Evolutionary conservation across 2,888 invertebrate genomes (phyloP), one percentile per base, ranked within the genome.

Genomic region (Nasonovia ribisnigri): DNA sequence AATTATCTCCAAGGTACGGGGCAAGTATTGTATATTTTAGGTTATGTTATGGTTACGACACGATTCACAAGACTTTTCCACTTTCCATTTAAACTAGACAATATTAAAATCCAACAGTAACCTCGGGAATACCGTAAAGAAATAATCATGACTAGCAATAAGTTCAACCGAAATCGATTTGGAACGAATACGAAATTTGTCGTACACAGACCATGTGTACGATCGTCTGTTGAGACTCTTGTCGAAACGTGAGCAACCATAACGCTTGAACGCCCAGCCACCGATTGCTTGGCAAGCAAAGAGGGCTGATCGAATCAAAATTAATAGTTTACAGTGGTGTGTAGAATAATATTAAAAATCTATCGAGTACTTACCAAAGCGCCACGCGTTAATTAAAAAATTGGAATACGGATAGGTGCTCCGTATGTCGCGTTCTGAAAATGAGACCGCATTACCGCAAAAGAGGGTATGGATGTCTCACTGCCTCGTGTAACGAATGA

Each of bases 291-390:
- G 1, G 42, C n/a, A 8, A 36, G 20, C 10, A 84, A 43, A 24
- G 26, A 46, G 36, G 20, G 24, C 26, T n/a, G 43, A 13, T 36
- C 10, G 29, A 51, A 42, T 51, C 10, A 4, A 43, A 43, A 29
- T 1, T 10, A 57, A 57, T 24, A 16, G 36, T 51, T 36, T 29
- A 48, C 8, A 43, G 57, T n/a, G 57, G n/a, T n/a, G n/a, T n/a
- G 10, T 46, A 29, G 5, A 43, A 16, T 42, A 91, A 51, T 43
- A 43, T 46, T 5, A 16, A 90, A 0, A 67, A 60, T 13, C 16
- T 16, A 20, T 36, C 16, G 2, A 77, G 6, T 84, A 93, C 93
- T 93, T 67, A 93, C 93, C 93, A 36, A 86, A 90, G 67, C 93
- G 67, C 86, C 67, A 90, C 92, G 51, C 86, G 46, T 67, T 43